These are phyloP conservation scores for Trichonephila clavipes DNA, from an alignment of 1,140 invertebrate species.

Conservation along the genomic window DNA sequence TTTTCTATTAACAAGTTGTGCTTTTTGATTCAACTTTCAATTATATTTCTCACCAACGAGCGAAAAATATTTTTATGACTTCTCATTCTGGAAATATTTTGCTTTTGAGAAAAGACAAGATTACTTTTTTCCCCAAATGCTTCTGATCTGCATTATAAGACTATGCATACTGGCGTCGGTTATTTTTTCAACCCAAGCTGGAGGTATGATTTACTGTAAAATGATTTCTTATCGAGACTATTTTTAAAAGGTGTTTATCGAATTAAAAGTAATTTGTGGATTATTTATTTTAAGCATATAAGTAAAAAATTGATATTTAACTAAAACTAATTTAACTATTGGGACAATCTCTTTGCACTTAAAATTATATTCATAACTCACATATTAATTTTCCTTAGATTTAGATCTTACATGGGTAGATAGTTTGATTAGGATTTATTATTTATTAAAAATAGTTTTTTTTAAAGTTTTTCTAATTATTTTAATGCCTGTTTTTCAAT, in stretches of 20 bases:
- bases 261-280: no score
- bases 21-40: not conserved
- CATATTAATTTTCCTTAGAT: no score
- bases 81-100: not conserved
- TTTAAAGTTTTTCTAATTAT: no score
- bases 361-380: no score
- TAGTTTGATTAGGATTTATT: no score
- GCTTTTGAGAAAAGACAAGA: not conserved
- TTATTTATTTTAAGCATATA: no score
- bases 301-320: no score
- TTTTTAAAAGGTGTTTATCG: not conserved
- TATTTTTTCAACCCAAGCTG: not conserved
- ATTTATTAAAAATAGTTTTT: no score
- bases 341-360: no score
- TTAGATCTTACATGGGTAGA: no score
- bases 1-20: not conserved
- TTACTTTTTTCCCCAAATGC: not conserved
- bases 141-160: not conserved
- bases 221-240: not conserved
- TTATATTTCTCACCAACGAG: not conserved
- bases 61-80: not conserved
- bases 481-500: no score
- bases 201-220: slow-evolving; percentile 16
- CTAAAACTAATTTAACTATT: no score
- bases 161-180: not conserved